Conservation (phyloP, 2,888 invertebrate genomes). For the Exocentrus adspersus region DNA sequence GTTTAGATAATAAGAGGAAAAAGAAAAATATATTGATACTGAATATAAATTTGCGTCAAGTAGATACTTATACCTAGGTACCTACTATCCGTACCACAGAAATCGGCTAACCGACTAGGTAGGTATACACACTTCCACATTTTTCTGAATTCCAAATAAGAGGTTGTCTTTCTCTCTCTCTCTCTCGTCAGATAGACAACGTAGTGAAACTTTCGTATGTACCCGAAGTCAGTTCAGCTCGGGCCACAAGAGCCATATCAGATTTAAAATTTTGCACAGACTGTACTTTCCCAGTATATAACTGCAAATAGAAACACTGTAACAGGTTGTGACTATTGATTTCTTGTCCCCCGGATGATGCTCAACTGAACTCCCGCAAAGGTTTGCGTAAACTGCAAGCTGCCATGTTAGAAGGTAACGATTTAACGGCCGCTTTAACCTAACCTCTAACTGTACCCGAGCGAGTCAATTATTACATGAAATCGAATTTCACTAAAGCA, state of each 20-base stretch:
- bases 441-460: neutral
- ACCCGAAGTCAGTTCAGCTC: constrained; percentile 3
- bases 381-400: constrained; percentile 25
- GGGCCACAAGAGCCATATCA: constrained; percentile 31
- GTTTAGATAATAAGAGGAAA: no score
- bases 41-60: no score
- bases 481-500: no score
- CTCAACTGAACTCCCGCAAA: constrained; percentile 28
- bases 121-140: neutral
- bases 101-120: neutral
- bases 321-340: constrained; percentile 47
- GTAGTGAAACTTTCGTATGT: constrained; percentile 9
- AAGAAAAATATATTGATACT: no score
- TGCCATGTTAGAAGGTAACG: neutral
- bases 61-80: neutral
- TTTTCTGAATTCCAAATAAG: neutral
- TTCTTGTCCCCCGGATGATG: constrained; percentile 41
- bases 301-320: constrained; percentile 45
- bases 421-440: neutral
- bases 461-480: no score
- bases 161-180: neutral
- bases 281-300: constrained; percentile 45
- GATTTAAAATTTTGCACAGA: constrained; percentile 38
- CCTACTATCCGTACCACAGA: neutral
- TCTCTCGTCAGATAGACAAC: neutral